Evolutionary conservation across 2,113 vertebrate genomes (phyloP).

Genomic region (Leptobrachium leishanense): DNA sequence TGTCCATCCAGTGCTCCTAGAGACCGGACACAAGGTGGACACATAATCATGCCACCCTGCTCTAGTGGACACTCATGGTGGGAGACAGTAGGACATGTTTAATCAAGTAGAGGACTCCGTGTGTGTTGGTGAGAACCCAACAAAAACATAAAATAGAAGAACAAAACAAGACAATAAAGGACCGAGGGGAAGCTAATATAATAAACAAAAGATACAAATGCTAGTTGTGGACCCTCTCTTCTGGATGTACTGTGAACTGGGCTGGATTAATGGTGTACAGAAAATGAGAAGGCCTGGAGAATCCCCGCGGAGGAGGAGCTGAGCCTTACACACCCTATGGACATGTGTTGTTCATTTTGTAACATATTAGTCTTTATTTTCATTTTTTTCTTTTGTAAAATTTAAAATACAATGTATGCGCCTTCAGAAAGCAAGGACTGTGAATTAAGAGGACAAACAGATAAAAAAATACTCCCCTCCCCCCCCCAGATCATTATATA

Average conservation of each 20-base stretch:
- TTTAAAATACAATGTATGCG: conserved; percentile 95
- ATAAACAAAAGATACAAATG: conserved; percentile 59
- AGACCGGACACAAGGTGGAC: conserved; percentile 68
- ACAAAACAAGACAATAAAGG: conserved; percentile 57
- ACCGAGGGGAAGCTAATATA: conserved; percentile 69
- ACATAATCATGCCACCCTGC: conserved; percentile 54
- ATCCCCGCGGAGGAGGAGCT: conserved; percentile 85
- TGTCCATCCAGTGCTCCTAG: conserved; percentile 98
- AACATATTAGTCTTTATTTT: conserved; percentile 99
- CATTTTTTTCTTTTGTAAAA: conserved; percentile 92
- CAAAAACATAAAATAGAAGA: no score
- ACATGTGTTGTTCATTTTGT: conserved; percentile 97
- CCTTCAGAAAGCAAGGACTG: conserved; percentile 91
- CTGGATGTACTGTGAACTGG: conserved; percentile 81
- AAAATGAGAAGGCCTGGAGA: conserved; percentile 81
- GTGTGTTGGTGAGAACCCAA: conserved; percentile 50
- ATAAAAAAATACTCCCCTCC: conserved; percentile 53
- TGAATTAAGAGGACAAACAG: conserved; percentile 97
- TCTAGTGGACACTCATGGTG: conserved; percentile 19
- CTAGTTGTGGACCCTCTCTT: conserved; percentile 61
- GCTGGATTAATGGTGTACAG: conserved; percentile 97
- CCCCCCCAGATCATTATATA: conserved; percentile 97
- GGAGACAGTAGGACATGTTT: conserved; percentile 56
- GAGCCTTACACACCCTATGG: conserved; percentile 75
- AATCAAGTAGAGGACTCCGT: conserved; percentile 52